Percentiles rank a stretch among this genome's conserved stretches.
Evolutionary conservation across 2,797 vertebrate species (phyloP).

Genomic region (Sarcoramphus papa): DNA sequence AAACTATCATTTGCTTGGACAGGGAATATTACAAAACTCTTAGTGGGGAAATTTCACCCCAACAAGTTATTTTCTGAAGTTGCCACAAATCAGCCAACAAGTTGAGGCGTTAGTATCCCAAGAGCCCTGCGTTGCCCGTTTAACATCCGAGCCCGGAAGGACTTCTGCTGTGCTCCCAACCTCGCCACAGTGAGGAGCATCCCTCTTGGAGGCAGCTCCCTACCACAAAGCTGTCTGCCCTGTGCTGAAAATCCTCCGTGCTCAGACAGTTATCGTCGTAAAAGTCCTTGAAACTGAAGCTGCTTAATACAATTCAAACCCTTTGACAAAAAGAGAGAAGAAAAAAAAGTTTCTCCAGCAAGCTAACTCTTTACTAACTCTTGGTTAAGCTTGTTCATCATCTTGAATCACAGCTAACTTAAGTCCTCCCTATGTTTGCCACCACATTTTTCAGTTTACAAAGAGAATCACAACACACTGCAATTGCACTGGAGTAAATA

Average conservation of each 20-base stretch:
- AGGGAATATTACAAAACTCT: not conserved
- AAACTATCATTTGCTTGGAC: not conserved
- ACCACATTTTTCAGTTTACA: not conserved
- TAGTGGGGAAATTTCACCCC: not conserved
- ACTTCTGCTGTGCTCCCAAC: not conserved
- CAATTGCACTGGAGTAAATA: not conserved
- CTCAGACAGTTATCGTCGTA: not conserved
- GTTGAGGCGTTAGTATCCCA: not conserved
- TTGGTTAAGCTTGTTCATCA: not conserved
- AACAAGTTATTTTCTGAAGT: not conserved
- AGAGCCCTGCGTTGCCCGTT: rapidly evolving
- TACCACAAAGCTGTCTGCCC: not conserved
- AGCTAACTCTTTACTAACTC: not conserved
- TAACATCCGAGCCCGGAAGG: not conserved
- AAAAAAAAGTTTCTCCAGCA: not conserved
- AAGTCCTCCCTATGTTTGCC: not conserved
- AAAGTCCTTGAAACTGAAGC: not conserved
- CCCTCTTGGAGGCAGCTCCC: not conserved
- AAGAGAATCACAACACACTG: not conserved
- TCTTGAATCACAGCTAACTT: not conserved
- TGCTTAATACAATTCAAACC: not conserved
- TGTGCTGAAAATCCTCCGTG: not conserved
- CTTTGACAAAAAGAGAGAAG: not conserved
- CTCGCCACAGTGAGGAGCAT: not conserved
- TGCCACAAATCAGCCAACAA: not conserved